These are phyloP conservation scores for Tragelaphus strepsiceros DNA, from an alignment of 2,113 vertebrate genomes.

Conservation along the genomic window DNA sequence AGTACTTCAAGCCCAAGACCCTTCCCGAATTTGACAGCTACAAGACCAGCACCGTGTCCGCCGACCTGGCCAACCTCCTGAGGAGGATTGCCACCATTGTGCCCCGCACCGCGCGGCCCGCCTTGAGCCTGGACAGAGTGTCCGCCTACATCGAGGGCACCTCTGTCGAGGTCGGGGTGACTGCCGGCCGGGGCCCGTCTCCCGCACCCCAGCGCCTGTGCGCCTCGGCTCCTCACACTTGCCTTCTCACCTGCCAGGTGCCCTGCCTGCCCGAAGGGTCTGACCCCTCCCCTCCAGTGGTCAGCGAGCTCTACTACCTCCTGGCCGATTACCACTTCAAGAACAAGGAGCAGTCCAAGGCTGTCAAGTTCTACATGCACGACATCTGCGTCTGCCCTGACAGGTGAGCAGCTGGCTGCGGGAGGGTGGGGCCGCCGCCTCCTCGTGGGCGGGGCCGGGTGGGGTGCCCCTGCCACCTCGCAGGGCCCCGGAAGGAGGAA, in stretches of 20 bases:
- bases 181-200: fast-evolving
- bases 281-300: slow-evolving; percentile 87
- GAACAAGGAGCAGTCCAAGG: slow-evolving; percentile 98
- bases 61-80: slow-evolving; percentile 95
- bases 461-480: not conserved
- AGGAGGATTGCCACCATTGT: slow-evolving; percentile 91
- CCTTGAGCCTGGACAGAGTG: slow-evolving; percentile 90
- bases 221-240: not conserved
- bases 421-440: not conserved
- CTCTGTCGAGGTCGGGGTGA: slow-evolving; percentile 85
- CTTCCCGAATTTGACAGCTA: slow-evolving; percentile 98
- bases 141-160: slow-evolving; percentile 93
- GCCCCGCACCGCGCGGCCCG: slow-evolving; percentile 86
- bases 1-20: slow-evolving; percentile 97
- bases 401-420: slow-evolving; percentile 81
- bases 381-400: slow-evolving; percentile 96
- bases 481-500: not conserved
- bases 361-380: slow-evolving; percentile 98
- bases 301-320: slow-evolving; percentile 95
- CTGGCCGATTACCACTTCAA: slow-evolving; percentile 99
- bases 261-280: slow-evolving; percentile 91
- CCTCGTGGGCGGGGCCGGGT: not conserved
- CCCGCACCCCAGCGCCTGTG: not conserved
- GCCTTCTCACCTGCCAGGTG: slow-evolving; percentile 76
- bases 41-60: slow-evolving; percentile 98